A percentile compares a stretch with the other conserved stretches of the same genome.
Conservation (phyloP, 1,140 invertebrate genomes). For the Trichonephila inaurata region DNA sequence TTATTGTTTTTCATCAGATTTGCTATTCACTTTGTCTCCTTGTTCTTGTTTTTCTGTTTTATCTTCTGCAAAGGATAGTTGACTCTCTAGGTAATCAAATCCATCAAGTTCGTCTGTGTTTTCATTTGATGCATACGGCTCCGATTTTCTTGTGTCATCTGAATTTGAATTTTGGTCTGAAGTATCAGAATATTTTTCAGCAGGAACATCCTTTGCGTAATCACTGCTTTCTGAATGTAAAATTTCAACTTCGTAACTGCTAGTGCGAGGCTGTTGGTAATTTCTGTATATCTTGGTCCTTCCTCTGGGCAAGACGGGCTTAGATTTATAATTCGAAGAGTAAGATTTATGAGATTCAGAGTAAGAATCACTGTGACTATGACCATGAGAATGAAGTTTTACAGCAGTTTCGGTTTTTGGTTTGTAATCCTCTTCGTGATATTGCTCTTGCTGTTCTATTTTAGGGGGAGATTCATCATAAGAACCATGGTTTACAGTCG, state of each 20-base stretch:
- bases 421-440: conserved; percentile 43
- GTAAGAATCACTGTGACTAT: neutral
- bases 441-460: conserved; percentile 41
- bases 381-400: neutral
- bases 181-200: neutral
- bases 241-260: conserved; percentile 69
- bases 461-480: neutral
- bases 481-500: neutral
- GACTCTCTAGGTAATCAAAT: conserved; percentile 49
- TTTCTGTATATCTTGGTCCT: conserved; percentile 56
- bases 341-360: neutral
- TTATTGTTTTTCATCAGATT: no score
- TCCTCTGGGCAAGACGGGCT: neutral
- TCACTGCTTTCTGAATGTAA: conserved; percentile 43
- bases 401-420: neutral
- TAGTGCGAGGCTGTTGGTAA: conserved; percentile 44
- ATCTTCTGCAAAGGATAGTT: neutral
- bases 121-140: neutral
- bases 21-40: neutral
- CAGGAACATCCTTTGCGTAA: neutral
- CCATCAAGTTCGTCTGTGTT: neutral
- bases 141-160: neutral
- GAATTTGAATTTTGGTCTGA: neutral
- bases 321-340: neutral
- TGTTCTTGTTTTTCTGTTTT: neutral